A percentile compares a stretch with the other conserved stretches of the same genome.
Evolutionary conservation across 2,797 vertebrate species (phyloP).

Genomic region (Antrozous pallidus): DNA sequence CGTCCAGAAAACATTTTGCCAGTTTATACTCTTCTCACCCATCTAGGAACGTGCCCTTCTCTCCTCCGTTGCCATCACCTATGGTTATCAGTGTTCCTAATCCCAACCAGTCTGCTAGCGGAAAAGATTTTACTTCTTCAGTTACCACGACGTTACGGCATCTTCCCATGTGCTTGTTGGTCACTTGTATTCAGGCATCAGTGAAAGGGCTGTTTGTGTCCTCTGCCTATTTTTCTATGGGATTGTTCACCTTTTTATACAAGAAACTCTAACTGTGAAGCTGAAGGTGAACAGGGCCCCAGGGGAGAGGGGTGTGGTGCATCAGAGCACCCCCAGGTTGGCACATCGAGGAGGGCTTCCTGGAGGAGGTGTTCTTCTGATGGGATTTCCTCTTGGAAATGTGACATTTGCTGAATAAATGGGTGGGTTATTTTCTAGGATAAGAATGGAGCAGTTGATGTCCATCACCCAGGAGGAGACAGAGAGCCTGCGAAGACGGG

Average conservation of each 20-base stretch:
- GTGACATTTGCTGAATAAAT: background rate
- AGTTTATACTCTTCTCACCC: background rate
- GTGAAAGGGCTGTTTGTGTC: background rate
- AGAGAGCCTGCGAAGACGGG: slow-evolving; percentile 88
- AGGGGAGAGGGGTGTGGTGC: accelerated
- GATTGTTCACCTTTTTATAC: background rate
- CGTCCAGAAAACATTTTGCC: background rate
- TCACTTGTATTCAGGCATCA: background rate
- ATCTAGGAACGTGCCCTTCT: accelerated
- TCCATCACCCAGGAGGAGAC: slow-evolving; percentile 96
- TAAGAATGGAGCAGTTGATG: slow-evolving; percentile 94
- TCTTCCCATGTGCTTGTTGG: background rate
- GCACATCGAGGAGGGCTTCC: background rate
- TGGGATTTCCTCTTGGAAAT: background rate
- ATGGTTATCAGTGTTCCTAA: background rate
- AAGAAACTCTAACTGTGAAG: background rate
- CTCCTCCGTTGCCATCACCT: accelerated
- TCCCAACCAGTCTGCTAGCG: background rate
- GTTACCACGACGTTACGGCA: background rate
- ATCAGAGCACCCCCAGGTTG: background rate
- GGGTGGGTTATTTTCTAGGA: slow-evolving; percentile 79
- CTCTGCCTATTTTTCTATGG: background rate
- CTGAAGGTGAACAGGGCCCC: background rate
- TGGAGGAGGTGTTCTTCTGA: background rate
- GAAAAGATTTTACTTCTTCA: background rate